These are phyloP conservation scores for Drosophila arawakana DNA, from an alignment of 1,140 invertebrate species.

Conservation along the genomic window DNA sequence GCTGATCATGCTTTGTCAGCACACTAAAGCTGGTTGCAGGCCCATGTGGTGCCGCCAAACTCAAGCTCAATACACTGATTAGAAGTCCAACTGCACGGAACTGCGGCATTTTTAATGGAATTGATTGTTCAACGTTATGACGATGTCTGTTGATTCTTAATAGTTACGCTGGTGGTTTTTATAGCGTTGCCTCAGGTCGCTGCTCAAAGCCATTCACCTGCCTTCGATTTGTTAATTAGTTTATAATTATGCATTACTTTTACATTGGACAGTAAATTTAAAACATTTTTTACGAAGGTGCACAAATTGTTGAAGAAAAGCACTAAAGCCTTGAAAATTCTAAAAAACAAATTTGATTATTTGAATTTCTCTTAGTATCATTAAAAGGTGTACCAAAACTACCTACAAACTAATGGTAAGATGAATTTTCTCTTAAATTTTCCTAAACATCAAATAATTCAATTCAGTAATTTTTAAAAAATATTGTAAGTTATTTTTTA, in stretches of 20 bases:
- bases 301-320: too few species aligned
- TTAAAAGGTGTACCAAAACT: too few species aligned
- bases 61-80: slow-evolving; percentile 30
- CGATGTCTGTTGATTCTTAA: slow-evolving; percentile 63
- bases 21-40: slow-evolving; percentile 69
- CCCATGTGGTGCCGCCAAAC: slow-evolving; percentile 58
- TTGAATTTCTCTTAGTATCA: too few species aligned
- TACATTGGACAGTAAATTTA: slow-evolving; percentile 51
- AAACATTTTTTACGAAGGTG: slow-evolving; percentile 13
- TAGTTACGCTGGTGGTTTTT: slow-evolving; percentile 42
- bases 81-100: slow-evolving; percentile 49
- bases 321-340: too few species aligned
- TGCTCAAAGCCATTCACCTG: slow-evolving; percentile 61
- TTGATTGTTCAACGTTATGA: slow-evolving; percentile 28
- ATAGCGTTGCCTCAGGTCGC: slow-evolving; percentile 46
- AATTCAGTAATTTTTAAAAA: too few species aligned
- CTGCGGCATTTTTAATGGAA: slow-evolving; percentile 52
- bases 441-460: too few species aligned
- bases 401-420: too few species aligned
- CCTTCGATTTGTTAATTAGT: slow-evolving; percentile 65
- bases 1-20: slow-evolving; percentile 70
- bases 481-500: too few species aligned
- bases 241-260: slow-evolving; percentile 50
- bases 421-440: too few species aligned
- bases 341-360: too few species aligned